Conservation (phyloP, 1,140 invertebrate genomes). For the Drosophila ironensis region DNA sequence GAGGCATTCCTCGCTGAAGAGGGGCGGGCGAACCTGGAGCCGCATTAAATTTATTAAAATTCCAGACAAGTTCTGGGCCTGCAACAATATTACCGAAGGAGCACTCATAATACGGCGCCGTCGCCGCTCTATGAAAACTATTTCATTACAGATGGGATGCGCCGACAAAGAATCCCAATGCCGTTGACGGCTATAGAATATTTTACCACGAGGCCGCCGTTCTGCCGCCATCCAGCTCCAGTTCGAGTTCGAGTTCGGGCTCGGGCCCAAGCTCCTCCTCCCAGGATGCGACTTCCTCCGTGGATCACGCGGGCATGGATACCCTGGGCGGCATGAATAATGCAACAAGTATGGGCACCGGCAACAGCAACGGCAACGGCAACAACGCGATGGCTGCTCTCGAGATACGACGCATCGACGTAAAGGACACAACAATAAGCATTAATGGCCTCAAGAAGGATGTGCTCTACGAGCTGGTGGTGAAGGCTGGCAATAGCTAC, state of each 20-base stretch:
- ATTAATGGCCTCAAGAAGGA: constrained; percentile 88
- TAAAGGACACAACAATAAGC: constrained; percentile 86
- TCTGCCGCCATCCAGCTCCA: constrained; percentile 57
- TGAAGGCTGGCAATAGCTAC: constrained; percentile 90
- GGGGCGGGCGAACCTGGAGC: constrained; percentile 2
- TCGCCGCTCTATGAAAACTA: constrained; percentile 65
- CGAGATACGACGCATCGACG: constrained; percentile 87
- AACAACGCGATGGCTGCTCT: constrained; percentile 41
- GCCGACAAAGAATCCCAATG: constrained; percentile 90
- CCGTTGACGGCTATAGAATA: constrained; percentile 90
- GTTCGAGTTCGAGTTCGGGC: constrained; percentile 8
- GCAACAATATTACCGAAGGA: constrained; percentile 72
- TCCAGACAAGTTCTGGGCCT: constrained; percentile 71
- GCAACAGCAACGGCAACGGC: constrained; percentile 14
- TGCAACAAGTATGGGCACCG: constrained; percentile 65
- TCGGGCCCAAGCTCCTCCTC: background rate
- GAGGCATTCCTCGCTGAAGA: background rate
- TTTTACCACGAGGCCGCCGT: constrained; percentile 84
- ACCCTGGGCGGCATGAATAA: constrained; percentile 66
- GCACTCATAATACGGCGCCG: constrained; percentile 70
- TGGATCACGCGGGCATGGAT: constrained; percentile 54
- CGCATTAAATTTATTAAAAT: constrained; percentile 79
- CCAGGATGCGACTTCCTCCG: constrained; percentile 29
- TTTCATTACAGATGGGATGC: constrained; percentile 87
- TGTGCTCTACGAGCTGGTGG: constrained; percentile 89